A percentile compares a stretch with the other conserved stretches of the same genome.
Conservation (phyloP, 2,113 vertebrate species). For the Otocyon megalotis region DNA sequence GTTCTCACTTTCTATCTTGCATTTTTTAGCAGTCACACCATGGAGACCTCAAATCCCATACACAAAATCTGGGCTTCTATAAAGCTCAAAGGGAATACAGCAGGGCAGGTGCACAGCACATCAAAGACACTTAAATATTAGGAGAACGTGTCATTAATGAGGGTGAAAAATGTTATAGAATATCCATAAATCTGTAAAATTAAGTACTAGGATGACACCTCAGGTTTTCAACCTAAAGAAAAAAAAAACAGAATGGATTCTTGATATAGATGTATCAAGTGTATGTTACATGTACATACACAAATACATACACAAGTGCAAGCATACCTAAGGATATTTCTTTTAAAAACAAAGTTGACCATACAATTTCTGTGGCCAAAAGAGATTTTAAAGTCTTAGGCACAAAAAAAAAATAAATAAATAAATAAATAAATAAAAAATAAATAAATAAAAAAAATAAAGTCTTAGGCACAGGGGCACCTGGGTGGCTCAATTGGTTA, state of each 20-base stretch:
- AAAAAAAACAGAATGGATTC: background rate
- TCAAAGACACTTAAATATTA: background rate
- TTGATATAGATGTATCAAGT: background rate
- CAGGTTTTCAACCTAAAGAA: conserved; percentile 8
- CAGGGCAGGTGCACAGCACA: background rate
- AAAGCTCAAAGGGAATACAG: background rate
- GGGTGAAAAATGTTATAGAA: background rate
- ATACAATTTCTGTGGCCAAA: background rate
- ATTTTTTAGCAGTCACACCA: background rate
- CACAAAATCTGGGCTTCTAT: background rate
- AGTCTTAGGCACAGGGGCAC: background rate
- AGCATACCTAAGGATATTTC: background rate
- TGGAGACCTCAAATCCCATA: background rate
- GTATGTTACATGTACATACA: background rate
- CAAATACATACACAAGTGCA: background rate
- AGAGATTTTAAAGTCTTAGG: background rate
- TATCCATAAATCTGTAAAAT: background rate
- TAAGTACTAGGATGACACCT: background rate
- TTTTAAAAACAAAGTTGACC: background rate
- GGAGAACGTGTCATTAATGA: background rate
- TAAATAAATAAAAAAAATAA: no score
- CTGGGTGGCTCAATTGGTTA: no score
- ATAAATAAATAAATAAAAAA: no score
- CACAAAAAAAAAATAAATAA: no score
- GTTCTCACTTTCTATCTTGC: background rate